Base-by-base conservation (phyloP, 1,140 invertebrate species). In the Caerostris extrusa region DNA sequence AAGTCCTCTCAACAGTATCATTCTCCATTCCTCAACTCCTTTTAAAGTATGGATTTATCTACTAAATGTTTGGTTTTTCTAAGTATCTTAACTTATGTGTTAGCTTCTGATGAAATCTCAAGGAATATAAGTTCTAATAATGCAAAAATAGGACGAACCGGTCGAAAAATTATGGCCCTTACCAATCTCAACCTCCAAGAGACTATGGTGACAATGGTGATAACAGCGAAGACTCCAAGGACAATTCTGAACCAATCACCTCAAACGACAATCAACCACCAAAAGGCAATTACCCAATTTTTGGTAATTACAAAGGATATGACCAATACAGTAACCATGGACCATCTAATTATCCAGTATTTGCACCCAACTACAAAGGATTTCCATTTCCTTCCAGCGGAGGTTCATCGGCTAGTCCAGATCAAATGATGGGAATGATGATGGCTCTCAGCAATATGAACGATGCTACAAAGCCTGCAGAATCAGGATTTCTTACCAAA, bases 281-380 rank as follows among this genome's bases (percentile, higher is more conserved):
- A 60, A 57, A 19, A 1, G 19, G 58, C 19, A n/a, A 87, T 14
- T 90, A 90, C 14, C 88, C 88, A n/a, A 64, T 56, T 2, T 90
- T 90, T 34, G 67, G 57, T 7, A 81, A 58, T 55, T 82, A 60
- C 55, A 91, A 91, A 82, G 90, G 90, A 17, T 91, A 60, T 56
- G 19, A 58, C 8, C 53, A 56, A 60, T 86, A 58, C 83, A n/a
- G 17, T 12, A 77, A 57, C 12, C n/a, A 90, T 12, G 88, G 55
- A 19, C 69, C 69, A n/a, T 14, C 19, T 14, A 58, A n/a, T 17
- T 90, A 90, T 19, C 64, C 64, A 56, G 7, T n/a, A 12, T 60
- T 50, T 14, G 50, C 90, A 19, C n/a, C 55, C 53, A 86, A n/a
- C 53, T 71, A 71, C 82, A 93, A 93, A 53, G 91, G 83, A 58